Evolutionary conservation across 2,113 vertebrate species (phyloP).

Genomic region (Chloropsis hardwickii): DNA sequence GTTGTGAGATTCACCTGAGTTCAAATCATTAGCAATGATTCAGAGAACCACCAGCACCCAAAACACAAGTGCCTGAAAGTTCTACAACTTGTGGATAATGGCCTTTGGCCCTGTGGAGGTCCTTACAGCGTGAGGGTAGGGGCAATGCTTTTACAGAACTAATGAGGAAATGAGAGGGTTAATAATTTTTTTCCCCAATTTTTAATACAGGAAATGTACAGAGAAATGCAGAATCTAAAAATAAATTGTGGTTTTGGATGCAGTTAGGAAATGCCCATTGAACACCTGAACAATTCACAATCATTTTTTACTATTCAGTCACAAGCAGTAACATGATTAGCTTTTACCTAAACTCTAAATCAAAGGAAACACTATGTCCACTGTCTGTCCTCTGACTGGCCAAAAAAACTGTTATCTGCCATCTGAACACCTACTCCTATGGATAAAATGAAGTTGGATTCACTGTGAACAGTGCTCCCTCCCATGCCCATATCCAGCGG

Average conservation of each 20-base stretch:
- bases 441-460: background rate
- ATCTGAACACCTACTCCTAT: background rate
- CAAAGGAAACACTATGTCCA: background rate
- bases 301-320: background rate
- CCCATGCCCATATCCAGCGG: fast-evolving
- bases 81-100: background rate
- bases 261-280: background rate
- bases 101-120: background rate
- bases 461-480: background rate
- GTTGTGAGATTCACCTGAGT: background rate
- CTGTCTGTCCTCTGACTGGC: background rate
- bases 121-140: fast-evolving
- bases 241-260: background rate
- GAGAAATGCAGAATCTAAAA: background rate
- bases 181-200: background rate
- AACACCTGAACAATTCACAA: background rate
- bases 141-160: fast-evolving
- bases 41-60: background rate
- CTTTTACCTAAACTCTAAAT: background rate
- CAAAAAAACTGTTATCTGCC: background rate
- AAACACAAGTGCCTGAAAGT: background rate
- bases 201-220: background rate
- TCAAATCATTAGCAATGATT: background rate
- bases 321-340: background rate
- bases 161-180: background rate